Evolutionary conservation across 1,140 invertebrate species (phyloP), one percentile per base, ranked within the genome.

Genomic region (Zelostemma sp.): DNA sequence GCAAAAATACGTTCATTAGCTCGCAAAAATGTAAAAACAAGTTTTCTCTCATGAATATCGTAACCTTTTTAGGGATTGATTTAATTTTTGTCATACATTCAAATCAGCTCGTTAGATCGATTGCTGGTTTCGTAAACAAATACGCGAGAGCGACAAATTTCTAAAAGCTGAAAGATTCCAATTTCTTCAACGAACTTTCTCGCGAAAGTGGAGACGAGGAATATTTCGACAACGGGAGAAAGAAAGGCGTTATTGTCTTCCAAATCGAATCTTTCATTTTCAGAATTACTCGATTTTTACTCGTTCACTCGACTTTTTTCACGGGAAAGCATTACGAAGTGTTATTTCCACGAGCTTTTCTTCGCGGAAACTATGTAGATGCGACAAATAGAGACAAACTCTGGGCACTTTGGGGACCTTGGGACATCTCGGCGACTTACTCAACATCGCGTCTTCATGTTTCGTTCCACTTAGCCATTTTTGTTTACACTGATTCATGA

Each of bases 301-400:
- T 2, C 2, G 33, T n/a, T 35, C 33, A 35, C 2, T n/a, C 5
- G 11, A 11, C 3, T 35, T 35, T n/a, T 31, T 31, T 14, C 46
- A 8, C 18, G 1, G 25, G 12, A 38, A 35, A 50, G 6, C 6
- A 50, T 16, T 35, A 43, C 2, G 9, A 19, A 41, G 15, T 15
- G 15, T 19, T 12, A 19, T 21, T n/a, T 40, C 9, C 35, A 16
- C n/a, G 35, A 18, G 33, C 16, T 53, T 53, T 53, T n/a, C 18
- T 53, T 15, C 0, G 9, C 14, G 2, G 14, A 18, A 40, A 19
- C 5, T 40, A 53, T 53, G 49, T 21, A 53, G 49, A 53, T 53
- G 49, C 25, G 19, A 17, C 49, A 53, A 61, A 61, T 61, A 28
- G 48, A 61, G 58, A 61, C 49, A 61, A 61, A 61, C 48, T 48